A percentile compares a stretch with the other conserved stretches of the same genome.
These are phyloP conservation scores for Ashinkailepas kermadecensis DNA, from an alignment of 2,888 invertebrate species.

Conservation along the genomic window DNA sequence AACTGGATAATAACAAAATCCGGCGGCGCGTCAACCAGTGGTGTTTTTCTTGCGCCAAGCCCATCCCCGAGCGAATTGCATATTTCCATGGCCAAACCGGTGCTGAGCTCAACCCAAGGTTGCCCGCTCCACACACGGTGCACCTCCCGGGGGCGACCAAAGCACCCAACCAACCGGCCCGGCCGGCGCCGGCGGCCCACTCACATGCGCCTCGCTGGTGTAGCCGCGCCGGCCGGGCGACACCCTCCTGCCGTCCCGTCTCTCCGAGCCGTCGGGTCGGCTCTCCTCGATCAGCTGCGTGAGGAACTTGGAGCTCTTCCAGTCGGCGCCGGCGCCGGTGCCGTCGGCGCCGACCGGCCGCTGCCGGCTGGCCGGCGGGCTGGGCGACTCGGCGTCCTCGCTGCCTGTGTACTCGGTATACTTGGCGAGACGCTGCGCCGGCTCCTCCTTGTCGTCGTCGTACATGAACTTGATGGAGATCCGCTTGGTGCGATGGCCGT, in stretches of 20 bases:
- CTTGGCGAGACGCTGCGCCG: constrained; percentile 28
- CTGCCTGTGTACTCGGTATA: constrained; percentile 31
- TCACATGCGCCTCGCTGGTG: not conserved
- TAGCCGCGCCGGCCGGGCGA: not conserved
- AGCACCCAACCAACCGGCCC: too few species aligned
- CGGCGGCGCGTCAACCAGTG: too few species aligned
- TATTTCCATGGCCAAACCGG: too few species aligned
- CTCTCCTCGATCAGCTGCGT: constrained; percentile 16
- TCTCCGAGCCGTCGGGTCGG: not conserved
- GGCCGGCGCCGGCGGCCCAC: not conserved
- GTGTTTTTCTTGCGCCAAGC: too few species aligned
- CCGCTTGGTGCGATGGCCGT: constrained; percentile 26
- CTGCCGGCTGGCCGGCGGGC: not conserved
- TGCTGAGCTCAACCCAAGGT: too few species aligned
- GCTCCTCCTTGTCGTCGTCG: constrained; percentile 31
- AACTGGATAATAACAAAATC: too few species aligned
- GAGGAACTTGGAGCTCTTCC: constrained; percentile 28
- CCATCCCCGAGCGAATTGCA: too few species aligned
- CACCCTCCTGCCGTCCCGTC: not conserved
- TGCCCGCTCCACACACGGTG: too few species aligned
- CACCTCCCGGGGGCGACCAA: too few species aligned
- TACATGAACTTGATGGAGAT: constrained; percentile 33
- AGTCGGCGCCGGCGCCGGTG: not conserved
- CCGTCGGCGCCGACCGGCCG: not conserved
- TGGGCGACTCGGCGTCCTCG: not conserved